Conservation (phyloP, 2,113 vertebrate species). For the Sus scrofa region T2T-Sscrofa CM000822.6:66263001-66263500, state of each 20-base stretch:
- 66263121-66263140: background rate
- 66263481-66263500: background rate
- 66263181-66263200: background rate
- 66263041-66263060: too few relatives aligned
- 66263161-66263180: background rate
- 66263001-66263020: too few relatives aligned
- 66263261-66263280: background rate
- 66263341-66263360: background rate
- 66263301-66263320: background rate
- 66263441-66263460: background rate
- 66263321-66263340: background rate
- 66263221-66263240: background rate
- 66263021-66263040: too few relatives aligned
- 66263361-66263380: background rate
- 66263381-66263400: background rate
- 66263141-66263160: background rate
- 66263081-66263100: background rate
- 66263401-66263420: background rate
- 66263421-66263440: background rate
- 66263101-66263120: background rate
- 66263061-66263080: too few relatives aligned
- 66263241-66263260: background rate
- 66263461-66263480: background rate
- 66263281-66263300: conserved; percentile 3
- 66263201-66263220: background rate